Base-by-base conservation (phyloP, 2,113 vertebrate genomes). In the Catagonus wagneri region DNA sequence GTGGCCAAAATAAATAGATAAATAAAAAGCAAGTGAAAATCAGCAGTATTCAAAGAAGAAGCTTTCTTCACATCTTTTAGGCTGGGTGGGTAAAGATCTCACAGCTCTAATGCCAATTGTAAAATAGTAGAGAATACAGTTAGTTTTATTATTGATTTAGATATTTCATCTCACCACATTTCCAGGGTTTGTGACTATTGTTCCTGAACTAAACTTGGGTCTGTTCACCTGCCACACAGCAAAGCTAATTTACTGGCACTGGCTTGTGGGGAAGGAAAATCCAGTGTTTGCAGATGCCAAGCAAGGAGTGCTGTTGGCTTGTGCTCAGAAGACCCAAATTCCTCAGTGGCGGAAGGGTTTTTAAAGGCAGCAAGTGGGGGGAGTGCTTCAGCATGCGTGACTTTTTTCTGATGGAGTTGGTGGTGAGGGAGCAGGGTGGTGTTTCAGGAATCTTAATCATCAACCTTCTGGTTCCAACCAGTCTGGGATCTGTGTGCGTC, bases 1-100 rank as follows among this genome's bases (percentile, higher is more conserved):
- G 44, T 44, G 44, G 44, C 44, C 44, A 44, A 44, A 44, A 44
- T 44, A 44, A 44, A 44, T 44, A 44, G 44, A 44, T 44, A 8
- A 69, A 32, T 44, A 61, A 95, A 95, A 83, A 89, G n/a, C 39
- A 54, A 76, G n/a, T 69, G 52, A 84, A 79, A 93, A 56, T 92
- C 52, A 84, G 54, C 44, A 27, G 44, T 39, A 9, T 56, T 78
- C 69, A 84, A 65, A 83, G n/a, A n/a, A 78, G n/a, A 7, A 5
- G n/a, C 69, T 71, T 54, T 71, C 20, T n/a, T 89, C 54, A 58
- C 15, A 54, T 75, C 60, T 81, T 79, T 83, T 68, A n/a, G 61
- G 1, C 27, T 34, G 17, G 61, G 60, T n/a, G 27, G 13, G 19
- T 69, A n/a, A 66, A 88, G 52, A 58, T 39, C 75, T 36, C 54